A percentile compares a stretch with the other conserved stretches of the same genome.
Conservation (phyloP, 1,140 invertebrate species). For the Hylaeus anthracinus region DNA sequence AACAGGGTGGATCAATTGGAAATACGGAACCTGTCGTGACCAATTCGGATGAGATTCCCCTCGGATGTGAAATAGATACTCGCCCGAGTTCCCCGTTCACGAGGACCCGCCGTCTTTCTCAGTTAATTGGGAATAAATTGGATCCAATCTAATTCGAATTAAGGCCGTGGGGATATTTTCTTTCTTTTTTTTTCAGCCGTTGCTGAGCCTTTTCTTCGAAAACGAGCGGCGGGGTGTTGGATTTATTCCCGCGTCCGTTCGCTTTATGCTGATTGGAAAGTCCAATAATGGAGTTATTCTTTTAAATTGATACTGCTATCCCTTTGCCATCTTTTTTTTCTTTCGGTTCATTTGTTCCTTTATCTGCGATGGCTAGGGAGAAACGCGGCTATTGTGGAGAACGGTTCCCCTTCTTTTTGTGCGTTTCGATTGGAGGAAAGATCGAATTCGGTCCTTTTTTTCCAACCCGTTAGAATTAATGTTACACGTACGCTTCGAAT, state of each 20-base stretch:
- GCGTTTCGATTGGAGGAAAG: not conserved
- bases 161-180: constrained; percentile 42
- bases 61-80: constrained; percentile 54
- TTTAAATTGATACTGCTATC: constrained; percentile 7
- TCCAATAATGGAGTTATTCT: constrained; percentile 43
- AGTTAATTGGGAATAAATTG: constrained; percentile 72
- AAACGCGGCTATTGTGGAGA: not conserved
- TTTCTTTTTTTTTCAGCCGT: not conserved
- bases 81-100: not conserved
- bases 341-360: not conserved
- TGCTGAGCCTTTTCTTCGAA: constrained; percentile 48
- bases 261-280: constrained; percentile 29
- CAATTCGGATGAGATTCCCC: constrained; percentile 44
- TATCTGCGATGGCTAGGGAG: not conserved
- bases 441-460: not conserved
- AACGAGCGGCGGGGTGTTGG: constrained; percentile 5
- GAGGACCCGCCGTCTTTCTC: constrained; percentile 31
- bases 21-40: constrained; percentile 48
- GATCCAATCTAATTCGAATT: constrained; percentile 73
- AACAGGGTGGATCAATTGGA: constrained; percentile 52
- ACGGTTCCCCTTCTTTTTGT: not conserved
- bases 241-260: constrained; percentile 24
- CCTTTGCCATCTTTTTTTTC: not conserved
- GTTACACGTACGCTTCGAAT: not conserved
- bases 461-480: no score